phyloP scores from a whole-genome alignment of 2,797 vertebrate species.

The Aselliscus stoliczkanus region DNA sequence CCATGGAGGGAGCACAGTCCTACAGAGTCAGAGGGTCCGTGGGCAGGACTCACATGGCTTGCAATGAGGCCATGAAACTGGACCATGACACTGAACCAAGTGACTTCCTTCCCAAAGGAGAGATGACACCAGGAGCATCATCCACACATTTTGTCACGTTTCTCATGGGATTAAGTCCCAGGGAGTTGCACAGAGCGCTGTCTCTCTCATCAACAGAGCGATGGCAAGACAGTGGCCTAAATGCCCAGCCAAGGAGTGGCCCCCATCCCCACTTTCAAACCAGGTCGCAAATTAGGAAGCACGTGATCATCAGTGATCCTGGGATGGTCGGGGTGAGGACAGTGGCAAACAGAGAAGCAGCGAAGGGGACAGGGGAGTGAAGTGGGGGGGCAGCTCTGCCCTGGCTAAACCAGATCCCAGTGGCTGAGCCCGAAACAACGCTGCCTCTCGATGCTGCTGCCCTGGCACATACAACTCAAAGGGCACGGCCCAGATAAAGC shows the following conservation, averaged over 20 bases:
- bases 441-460: rapidly evolving
- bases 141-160: rapidly evolving
- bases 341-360: neutral
- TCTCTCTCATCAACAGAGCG: rapidly evolving
- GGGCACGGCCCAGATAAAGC: rapidly evolving
- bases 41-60: rapidly evolving
- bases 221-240: neutral
- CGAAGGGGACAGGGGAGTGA: rapidly evolving
- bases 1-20: rapidly evolving
- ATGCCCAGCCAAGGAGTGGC: neutral
- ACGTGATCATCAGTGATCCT: neutral
- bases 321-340: rapidly evolving
- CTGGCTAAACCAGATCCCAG: neutral
- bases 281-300: neutral
- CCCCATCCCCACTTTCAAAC: neutral
- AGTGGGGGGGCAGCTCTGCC: rapidly evolving
- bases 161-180: neutral
- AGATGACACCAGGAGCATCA: neutral
- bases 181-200: rapidly evolving
- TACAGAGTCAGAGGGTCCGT: rapidly evolving
- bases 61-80: rapidly evolving
- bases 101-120: neutral
- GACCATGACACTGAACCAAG: rapidly evolving
- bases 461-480: rapidly evolving
- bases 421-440: rapidly evolving